Conservation (phyloP, 2,888 invertebrate genomes). For the Drosophila macrospina region DNA sequence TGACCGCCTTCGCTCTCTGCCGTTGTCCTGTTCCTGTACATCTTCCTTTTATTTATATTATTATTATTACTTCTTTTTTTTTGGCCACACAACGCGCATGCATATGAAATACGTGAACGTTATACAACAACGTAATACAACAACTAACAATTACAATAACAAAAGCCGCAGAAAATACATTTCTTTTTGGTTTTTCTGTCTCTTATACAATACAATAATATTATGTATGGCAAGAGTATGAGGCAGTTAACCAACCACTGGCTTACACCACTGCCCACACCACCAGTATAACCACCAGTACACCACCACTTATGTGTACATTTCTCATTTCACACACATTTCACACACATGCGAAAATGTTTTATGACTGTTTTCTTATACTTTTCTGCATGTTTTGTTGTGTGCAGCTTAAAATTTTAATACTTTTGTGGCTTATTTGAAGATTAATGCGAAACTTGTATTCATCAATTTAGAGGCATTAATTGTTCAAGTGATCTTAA, state of each 20-base stretch:
- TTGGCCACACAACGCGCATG: conserved; percentile 41
- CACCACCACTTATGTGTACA: neutral
- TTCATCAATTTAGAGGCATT: too few species aligned
- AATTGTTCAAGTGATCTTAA: too few species aligned
- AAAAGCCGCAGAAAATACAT: conserved; percentile 39
- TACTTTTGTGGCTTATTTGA: neutral
- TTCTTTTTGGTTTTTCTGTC: neutral
- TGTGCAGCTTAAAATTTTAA: neutral
- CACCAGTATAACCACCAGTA: neutral
- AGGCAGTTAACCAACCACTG: conserved; percentile 1
- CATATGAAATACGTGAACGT: conserved; percentile 70
- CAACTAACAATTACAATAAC: conserved; percentile 32
- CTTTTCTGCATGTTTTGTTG: neutral
- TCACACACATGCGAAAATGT: conserved; percentile 8
- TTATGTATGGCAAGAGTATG: neutral
- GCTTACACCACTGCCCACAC: neutral
- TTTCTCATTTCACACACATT: conserved; percentile 14
- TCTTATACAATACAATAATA: neutral
- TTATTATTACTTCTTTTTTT: neutral
- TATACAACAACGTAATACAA: conserved; percentile 40
- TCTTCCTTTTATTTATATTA: neutral
- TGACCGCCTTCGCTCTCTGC: conserved; percentile 9
- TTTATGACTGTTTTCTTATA: conserved; percentile 12
- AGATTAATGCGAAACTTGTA: too few species aligned
- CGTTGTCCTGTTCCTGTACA: too few species aligned